These are phyloP conservation scores for Lophura nycthemera DNA, from an alignment of 2,113 vertebrate species.

Conservation along the genomic window DNA sequence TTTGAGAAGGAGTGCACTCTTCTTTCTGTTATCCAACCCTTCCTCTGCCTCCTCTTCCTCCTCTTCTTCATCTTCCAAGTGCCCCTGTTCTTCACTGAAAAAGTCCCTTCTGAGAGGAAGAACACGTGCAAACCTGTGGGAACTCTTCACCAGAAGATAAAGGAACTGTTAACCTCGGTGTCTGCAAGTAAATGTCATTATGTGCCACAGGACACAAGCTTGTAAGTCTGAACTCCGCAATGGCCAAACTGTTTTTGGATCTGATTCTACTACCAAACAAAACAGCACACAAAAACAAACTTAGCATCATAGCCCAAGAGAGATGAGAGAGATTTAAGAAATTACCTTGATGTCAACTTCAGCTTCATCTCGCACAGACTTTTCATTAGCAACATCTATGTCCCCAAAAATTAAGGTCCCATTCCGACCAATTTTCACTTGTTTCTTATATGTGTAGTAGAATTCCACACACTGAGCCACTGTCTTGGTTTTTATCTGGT, in stretches of 20 bases:
- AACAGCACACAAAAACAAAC: background rate
- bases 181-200: background rate
- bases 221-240: background rate
- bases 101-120: slow-evolving; percentile 80
- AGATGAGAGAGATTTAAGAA: background rate
- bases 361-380: slow-evolving; percentile 83
- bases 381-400: slow-evolving; percentile 78
- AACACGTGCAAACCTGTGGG: slow-evolving; percentile 82
- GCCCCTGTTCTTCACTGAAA: slow-evolving; percentile 72
- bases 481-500: slow-evolving; percentile 93
- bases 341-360: slow-evolving; percentile 90
- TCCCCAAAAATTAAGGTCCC: slow-evolving; percentile 92
- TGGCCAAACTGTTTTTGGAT: background rate
- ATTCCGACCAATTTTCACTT: slow-evolving; percentile 93
- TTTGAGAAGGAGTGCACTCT: slow-evolving; percentile 60
- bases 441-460: slow-evolving; percentile 98
- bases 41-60: slow-evolving; percentile 73
- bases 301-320: background rate
- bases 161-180: slow-evolving; percentile 33
- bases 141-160: slow-evolving; percentile 75
- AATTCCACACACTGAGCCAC: slow-evolving; percentile 98
- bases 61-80: slow-evolving; percentile 71
- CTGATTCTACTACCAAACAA: background rate
- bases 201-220: background rate
- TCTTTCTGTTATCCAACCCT: slow-evolving; percentile 80